A percentile compares a stretch with the other conserved stretches of the same genome.
These are phyloP conservation scores for Manis pentadactyla DNA, from an alignment of 2,797 vertebrate species.

Conservation along the genomic window DNA sequence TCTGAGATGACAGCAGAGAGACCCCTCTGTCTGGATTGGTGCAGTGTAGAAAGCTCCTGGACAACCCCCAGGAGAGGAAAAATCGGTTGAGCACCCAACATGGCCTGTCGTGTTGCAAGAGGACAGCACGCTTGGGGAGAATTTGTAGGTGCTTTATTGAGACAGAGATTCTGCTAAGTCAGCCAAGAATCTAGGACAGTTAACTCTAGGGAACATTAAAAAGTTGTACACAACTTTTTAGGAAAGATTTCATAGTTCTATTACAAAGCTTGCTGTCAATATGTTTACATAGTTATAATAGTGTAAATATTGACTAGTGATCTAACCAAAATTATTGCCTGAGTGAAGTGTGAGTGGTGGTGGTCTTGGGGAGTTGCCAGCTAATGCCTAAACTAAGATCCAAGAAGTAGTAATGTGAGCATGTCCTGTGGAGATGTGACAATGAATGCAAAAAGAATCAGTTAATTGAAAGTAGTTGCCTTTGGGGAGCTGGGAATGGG, in stretches of 20 bases:
- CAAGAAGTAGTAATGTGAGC: neutral
- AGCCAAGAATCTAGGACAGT: neutral
- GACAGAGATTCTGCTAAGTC: neutral
- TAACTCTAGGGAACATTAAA: neutral
- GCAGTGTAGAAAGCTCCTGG: neutral
- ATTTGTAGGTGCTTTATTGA: neutral
- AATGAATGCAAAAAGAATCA: neutral
- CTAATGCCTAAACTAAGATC: neutral
- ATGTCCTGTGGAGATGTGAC: neutral
- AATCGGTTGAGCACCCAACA: neutral
- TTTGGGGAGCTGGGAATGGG: neutral
- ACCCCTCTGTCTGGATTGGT: neutral
- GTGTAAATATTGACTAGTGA: neutral
- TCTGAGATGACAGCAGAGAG: neutral
- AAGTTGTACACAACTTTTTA: neutral
- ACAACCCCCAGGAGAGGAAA: neutral
- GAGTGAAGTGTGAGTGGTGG: neutral
- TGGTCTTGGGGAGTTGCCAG: neutral
- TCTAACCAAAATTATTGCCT: neutral
- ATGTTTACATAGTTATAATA: neutral
- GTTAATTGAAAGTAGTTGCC: neutral
- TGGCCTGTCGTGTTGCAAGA: neutral
- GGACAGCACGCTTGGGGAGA: neutral
- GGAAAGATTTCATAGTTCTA: neutral
- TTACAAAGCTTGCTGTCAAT: neutral